Conservation (phyloP, 2,797 vertebrate species). For the Chromobotia macracanthus region DNA sequence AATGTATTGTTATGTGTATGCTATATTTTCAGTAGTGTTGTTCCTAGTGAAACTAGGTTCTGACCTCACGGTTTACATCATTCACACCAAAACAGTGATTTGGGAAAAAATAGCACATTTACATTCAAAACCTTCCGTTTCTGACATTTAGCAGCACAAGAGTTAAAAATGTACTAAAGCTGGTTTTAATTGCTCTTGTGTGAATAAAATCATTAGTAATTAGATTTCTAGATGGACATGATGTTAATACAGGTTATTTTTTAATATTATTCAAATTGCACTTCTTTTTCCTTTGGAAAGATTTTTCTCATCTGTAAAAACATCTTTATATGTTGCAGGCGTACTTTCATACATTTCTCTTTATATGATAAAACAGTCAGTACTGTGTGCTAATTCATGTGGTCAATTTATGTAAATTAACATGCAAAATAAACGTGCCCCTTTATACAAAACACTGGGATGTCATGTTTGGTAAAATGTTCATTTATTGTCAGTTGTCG, state of each 20-base stretch:
- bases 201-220: background rate
- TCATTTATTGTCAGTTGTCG: background rate
- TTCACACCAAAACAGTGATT: constrained; percentile 8
- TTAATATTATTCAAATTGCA: background rate
- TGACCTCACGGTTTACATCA: too few species aligned
- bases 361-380: background rate
- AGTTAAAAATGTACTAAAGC: background rate
- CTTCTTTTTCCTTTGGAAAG: background rate
- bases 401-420: background rate
- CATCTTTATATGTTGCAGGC: background rate
- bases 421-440: background rate
- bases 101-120: background rate
- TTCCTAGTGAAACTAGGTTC: background rate
- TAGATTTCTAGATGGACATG: too few species aligned
- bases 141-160: background rate
- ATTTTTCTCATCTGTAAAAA: background rate
- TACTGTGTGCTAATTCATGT: background rate
- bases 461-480: background rate
- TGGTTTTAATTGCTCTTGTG: background rate
- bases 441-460: background rate
- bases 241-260: too few species aligned
- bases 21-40: constrained; percentile 8
- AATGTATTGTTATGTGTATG: background rate
- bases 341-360: background rate
- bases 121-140: background rate